These are phyloP conservation scores for Carcinoscorpius rotundicauda DNA, from an alignment of 1,140 invertebrate species.

Conservation along the genomic window DNA sequence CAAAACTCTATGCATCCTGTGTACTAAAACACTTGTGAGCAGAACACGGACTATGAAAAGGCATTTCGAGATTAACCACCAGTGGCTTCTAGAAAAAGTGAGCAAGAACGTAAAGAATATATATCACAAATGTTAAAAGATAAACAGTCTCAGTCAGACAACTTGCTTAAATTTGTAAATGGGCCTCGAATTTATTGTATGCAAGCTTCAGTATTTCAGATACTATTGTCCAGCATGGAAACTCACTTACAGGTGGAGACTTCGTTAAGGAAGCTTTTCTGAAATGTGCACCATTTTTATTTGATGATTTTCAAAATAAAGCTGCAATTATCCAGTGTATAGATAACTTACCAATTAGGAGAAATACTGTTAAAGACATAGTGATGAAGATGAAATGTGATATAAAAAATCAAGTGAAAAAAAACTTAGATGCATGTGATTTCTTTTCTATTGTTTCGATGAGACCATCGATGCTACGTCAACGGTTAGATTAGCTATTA, in stretches of 20 bases:
- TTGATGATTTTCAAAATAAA: neutral
- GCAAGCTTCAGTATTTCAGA: neutral
- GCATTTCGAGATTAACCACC: neutral
- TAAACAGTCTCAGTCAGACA: neutral
- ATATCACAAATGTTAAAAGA: neutral
- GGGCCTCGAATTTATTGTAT: neutral
- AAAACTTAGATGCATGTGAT: neutral
- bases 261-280: slow-evolving; percentile 2
- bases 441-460: neutral
- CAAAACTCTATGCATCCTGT: neutral
- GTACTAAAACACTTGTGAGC: neutral
- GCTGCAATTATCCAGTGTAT: neutral
- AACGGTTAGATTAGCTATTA: neutral
- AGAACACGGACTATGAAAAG: neutral
- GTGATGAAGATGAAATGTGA: neutral
- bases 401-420: neutral
- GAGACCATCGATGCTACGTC: neutral
- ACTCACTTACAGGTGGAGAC: neutral
- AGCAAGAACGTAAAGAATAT: neutral
- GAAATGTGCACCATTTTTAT: slow-evolving; percentile 2
- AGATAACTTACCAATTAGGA: neutral
- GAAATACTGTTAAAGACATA: neutral
- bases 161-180: slow-evolving; percentile 1
- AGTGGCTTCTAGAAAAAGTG: neutral
- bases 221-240: neutral